Conservation (phyloP, 2,797 vertebrate species). For the Rallus crepitans region DNA sequence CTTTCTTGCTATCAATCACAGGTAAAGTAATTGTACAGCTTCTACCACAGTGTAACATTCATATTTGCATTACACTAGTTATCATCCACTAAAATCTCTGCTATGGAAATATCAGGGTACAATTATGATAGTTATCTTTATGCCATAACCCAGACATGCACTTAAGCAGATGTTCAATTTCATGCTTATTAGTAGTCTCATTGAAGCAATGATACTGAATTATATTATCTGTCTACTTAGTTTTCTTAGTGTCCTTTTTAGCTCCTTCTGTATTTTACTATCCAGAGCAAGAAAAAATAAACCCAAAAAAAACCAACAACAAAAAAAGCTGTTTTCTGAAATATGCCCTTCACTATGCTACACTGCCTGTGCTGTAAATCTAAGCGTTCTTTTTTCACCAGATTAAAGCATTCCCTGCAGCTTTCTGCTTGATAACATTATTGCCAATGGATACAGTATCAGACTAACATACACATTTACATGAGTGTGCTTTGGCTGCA, state of each 20-base stretch:
- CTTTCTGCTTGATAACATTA: neutral
- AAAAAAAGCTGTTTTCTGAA: neutral
- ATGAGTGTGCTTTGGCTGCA: neutral
- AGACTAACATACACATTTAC: neutral
- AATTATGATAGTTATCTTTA: slow-evolving; percentile 53
- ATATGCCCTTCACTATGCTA: neutral
- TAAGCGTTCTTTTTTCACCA: neutral
- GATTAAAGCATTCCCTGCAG: neutral
- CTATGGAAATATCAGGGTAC: slow-evolving; percentile 27
- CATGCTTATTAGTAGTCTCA: slow-evolving; percentile 33
- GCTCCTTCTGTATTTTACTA: neutral
- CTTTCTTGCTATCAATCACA: neutral
- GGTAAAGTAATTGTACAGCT: neutral
- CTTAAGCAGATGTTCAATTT: slow-evolving; percentile 63
- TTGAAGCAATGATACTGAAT: slow-evolving; percentile 28
- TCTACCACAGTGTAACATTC: neutral
- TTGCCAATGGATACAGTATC: neutral
- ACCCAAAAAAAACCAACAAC: too few relatives aligned
- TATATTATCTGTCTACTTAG: slow-evolving; percentile 15
- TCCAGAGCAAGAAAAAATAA: neutral
- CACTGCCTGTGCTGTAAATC: neutral
- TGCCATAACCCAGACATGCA: slow-evolving; percentile 47
- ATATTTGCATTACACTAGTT: slow-evolving; percentile 22
- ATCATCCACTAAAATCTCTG: slow-evolving; percentile 21
- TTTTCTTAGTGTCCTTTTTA: neutral